phyloP scores from a whole-genome alignment of 2,113 vertebrate species.

The Epinephelus cyanopodus region DNA sequence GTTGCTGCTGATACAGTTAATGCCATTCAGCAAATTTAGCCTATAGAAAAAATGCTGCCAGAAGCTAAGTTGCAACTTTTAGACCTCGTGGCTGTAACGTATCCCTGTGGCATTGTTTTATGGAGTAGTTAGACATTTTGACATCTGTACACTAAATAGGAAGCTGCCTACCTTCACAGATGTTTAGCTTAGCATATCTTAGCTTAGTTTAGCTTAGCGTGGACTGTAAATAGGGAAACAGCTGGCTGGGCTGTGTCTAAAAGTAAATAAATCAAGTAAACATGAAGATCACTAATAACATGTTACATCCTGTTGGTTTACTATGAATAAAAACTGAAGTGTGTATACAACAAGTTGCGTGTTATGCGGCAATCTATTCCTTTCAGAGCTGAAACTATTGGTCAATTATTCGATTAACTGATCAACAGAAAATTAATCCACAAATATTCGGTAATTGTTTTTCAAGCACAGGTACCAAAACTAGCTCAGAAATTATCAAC shows the following conservation, averaged over 20 bases:
- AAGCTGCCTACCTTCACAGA: neutral
- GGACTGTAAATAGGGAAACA: neutral
- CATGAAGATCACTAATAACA: neutral
- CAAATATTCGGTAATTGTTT: too few species aligned
- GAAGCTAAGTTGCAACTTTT: neutral
- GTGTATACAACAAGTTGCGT: too few species aligned
- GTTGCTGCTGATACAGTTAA: neutral
- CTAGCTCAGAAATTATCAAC: neutral
- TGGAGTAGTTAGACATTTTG: neutral
- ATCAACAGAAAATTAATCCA: too few species aligned
- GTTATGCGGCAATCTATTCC: too few species aligned
- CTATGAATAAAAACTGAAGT: neutral
- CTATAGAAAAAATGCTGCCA: neutral
- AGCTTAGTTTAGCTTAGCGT: too few species aligned
- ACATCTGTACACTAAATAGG: neutral
- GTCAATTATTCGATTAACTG: too few species aligned
- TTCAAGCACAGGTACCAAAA: too few species aligned
- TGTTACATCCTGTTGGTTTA: neutral
- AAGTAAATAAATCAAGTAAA: neutral
- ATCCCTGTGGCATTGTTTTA: neutral
- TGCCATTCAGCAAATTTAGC: neutral
- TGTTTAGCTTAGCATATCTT: neutral
- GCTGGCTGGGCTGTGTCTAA: neutral
- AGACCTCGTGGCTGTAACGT: neutral
- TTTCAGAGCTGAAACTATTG: too few species aligned